Conservation (phyloP, 2,113 vertebrate genomes). For the Fulmarus glacialis region DNA sequence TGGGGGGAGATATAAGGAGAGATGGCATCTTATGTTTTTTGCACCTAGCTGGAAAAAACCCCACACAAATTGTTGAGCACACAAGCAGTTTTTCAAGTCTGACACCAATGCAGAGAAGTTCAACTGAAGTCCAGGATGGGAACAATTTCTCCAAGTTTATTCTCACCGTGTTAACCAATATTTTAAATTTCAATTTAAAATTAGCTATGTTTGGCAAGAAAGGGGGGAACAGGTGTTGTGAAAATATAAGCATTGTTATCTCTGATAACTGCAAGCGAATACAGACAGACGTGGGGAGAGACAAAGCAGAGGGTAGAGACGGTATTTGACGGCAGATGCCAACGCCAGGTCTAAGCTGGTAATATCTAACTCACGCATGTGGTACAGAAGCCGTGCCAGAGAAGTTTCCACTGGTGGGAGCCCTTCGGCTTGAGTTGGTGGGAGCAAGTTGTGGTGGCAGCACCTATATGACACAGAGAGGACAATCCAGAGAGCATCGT, state of each 20-base stretch:
- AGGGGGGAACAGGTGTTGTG: background rate
- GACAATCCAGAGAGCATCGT: background rate
- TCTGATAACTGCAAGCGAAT: background rate
- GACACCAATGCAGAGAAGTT: background rate
- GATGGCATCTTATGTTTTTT: background rate
- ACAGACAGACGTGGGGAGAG: background rate
- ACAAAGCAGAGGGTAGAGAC: background rate
- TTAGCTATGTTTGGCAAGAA: background rate
- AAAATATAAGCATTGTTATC: background rate
- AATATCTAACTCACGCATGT: accelerated
- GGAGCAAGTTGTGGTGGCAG: background rate
- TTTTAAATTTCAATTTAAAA: background rate
- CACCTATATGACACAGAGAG: background rate
- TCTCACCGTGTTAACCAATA: background rate
- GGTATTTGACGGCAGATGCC: background rate
- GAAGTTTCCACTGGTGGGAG: background rate
- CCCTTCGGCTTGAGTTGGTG: background rate
- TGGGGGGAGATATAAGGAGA: background rate
- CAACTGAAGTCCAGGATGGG: background rate
- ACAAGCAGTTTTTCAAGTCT: background rate
- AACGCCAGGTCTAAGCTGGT: background rate
- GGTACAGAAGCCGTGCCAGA: background rate
- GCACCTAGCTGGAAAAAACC: background rate
- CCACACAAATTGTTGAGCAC: background rate
- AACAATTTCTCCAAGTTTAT: background rate